Base-by-base conservation (phyloP, 2,113 vertebrate species). In the Mystacornis crossleyi region DNA sequence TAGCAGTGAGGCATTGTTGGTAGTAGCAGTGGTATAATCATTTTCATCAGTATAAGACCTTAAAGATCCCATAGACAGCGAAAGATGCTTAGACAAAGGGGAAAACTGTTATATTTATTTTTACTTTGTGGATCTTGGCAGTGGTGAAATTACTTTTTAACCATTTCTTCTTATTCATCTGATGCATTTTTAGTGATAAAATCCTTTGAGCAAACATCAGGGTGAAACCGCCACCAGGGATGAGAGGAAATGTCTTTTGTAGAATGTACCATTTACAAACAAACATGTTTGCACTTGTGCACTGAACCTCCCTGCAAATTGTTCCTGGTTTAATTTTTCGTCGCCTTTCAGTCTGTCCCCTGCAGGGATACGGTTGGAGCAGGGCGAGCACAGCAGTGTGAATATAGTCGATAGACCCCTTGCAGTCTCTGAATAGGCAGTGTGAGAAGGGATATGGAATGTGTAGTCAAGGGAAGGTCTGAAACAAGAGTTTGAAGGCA, bases 111-210 rank as follows among this genome's bases (percentile, higher is more conserved):
- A 21, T 29, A 16, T 90, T 95, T 94, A 5, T 82, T 80, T 93
- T 95, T 94, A 34, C 6, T 85, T 60, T 91, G 73, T 90, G 78
- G 89, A 94, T 86, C 91, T 94, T 45, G 67, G 55, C 45, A 69
- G 61, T 69, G 42, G 66, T 95, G 64, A 97, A 98, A 97, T 97
- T 96, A 87, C 84, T 95, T 97, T 97, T 95, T 95, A 96, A 97
- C 81, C 57, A 91, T 94, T 97, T 91, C 58, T 96, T 95, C 67
- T 89, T 94, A 94, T 54, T 97, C 93, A 96, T 96, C 64, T 92
- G 97, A 94, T 94, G 90, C 58, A 79, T 96, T 97, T 97, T 77
- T 60, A 94, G 90, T 93, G 93, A 97, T 93, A 93, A 97, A 97
- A 96, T 72, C 73, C 77, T 82, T 96, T 95, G 94, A 92, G 71